phyloP scores from a whole-genome alignment of 2,113 vertebrate genomes.

The Sisor rabdophorus region DNA sequence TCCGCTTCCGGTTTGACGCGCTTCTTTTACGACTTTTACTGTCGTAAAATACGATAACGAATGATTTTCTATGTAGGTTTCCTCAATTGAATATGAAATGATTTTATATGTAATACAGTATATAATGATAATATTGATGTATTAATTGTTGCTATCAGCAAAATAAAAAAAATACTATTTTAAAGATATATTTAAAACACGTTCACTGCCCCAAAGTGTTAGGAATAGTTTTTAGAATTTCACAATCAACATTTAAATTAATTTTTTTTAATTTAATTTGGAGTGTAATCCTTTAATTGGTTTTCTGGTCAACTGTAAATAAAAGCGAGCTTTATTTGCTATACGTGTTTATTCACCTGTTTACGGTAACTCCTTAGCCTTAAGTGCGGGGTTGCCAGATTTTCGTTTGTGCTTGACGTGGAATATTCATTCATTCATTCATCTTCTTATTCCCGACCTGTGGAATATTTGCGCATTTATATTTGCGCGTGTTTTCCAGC shows the following conservation, averaged over 20 bases:
- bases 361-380: constrained; percentile 4
- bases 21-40: not conserved
- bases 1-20: constrained; percentile 16
- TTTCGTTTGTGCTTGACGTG: not conserved
- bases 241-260: not conserved
- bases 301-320: not conserved
- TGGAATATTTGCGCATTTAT: no score
- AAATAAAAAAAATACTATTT: not conserved
- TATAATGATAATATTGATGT: not conserved
- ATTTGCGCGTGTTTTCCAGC: not conserved
- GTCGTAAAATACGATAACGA: not conserved
- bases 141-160: not conserved
- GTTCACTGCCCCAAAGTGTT: not conserved
- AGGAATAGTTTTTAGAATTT: not conserved
- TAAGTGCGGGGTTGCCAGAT: not conserved
- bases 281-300: not conserved
- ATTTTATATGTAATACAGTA: not conserved
- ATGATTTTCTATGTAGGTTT: not conserved
- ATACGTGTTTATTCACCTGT: not conserved
- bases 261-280: not conserved
- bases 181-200: no score
- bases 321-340: not conserved
- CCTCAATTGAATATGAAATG: not conserved
- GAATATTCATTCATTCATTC: no score
- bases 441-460: no score